phyloP scores from a whole-genome alignment of 1,140 invertebrate genomes.

The Drosophila sp. region DNA sequence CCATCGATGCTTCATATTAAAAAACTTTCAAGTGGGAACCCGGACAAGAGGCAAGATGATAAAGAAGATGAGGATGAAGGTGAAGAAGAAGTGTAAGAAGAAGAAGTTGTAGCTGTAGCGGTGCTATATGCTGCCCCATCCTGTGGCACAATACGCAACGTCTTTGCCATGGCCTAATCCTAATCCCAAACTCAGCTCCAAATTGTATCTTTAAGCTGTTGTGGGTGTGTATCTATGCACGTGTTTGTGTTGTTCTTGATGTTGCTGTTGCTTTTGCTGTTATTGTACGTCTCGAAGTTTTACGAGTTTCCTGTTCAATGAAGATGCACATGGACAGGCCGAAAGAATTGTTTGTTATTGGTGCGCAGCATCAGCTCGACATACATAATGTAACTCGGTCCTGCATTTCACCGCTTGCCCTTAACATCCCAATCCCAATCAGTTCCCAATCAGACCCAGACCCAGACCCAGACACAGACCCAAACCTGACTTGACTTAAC shows the following conservation, averaged over 20 bases:
- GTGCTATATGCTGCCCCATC: background rate
- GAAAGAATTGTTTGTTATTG: constrained; percentile 50
- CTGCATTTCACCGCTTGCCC: background rate
- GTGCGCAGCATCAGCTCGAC: constrained; percentile 41
- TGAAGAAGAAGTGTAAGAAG: too few relatives aligned
- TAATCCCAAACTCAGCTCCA: constrained; percentile 22
- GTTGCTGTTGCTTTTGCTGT: background rate
- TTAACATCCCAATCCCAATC: background rate
- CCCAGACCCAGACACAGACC: constrained; percentile 2
- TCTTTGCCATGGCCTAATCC: constrained; percentile 45
- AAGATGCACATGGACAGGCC: constrained; percentile 54
- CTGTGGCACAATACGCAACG: constrained; percentile 3
- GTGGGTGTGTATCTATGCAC: background rate
- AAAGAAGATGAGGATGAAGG: background rate
- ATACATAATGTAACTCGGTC: constrained; percentile 34
- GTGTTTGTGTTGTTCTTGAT: background rate
- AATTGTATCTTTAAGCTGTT: constrained; percentile 56
- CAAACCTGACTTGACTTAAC: background rate
- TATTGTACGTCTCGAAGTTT: constrained; percentile 38
- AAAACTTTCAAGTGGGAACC: constrained; percentile 47
- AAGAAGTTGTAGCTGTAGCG: background rate
- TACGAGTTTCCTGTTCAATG: constrained; percentile 76
- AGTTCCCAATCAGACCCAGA: background rate
- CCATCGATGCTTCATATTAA: constrained; percentile 26
- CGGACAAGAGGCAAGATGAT: background rate